Evolutionary conservation across 2,113 vertebrate genomes (phyloP), one percentile per base, ranked within the genome.

Genomic region (Chloropsis hardwickii): DNA sequence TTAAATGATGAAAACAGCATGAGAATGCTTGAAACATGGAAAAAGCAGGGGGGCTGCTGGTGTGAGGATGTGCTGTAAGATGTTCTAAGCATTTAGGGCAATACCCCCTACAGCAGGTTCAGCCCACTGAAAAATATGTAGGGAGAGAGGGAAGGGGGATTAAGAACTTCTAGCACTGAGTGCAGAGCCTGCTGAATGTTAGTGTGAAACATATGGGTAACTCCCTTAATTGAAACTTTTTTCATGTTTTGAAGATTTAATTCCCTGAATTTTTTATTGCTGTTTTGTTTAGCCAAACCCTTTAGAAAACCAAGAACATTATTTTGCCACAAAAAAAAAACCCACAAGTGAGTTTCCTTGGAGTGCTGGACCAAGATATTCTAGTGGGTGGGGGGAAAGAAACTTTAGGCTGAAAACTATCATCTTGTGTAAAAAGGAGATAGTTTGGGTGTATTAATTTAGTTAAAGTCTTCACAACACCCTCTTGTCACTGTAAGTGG

Each of bases 91-190:
- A 24, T 48, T 76, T 57, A 77, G 31, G 64, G 16, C 6, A 84
- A 42, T 44, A 2, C 0, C 4, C 4, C 7, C 5, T 51, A 0
- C 8, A 47, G 29, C 3, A 35, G 18, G 23, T 31, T 81, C 29
- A 83, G 11, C 10, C 24, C 18, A 6, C 40, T 71, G 22, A 42
- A 69, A 62, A 39, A 35, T 1, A 13, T 15, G 12, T 40, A 33
- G 29, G 24, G 25, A 29, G 11, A 40, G 35, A 17, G 13, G 8
- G 5, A 61, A 48, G 28, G 11, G 25, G 25, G 15, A 44, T 69
- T 65, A 57, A 51, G 51, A 60, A 6, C 22, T 11, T 78, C 10
- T 27, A 70, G 27, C 7, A 56, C 24, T 11, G 23, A 65, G 14
- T 53, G 39, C 25, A 40, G 62, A 23, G 28, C 15, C 33, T 72